Evolutionary conservation across 2,113 vertebrate species (phyloP).

Genomic region (Strigops habroptila): DNA sequence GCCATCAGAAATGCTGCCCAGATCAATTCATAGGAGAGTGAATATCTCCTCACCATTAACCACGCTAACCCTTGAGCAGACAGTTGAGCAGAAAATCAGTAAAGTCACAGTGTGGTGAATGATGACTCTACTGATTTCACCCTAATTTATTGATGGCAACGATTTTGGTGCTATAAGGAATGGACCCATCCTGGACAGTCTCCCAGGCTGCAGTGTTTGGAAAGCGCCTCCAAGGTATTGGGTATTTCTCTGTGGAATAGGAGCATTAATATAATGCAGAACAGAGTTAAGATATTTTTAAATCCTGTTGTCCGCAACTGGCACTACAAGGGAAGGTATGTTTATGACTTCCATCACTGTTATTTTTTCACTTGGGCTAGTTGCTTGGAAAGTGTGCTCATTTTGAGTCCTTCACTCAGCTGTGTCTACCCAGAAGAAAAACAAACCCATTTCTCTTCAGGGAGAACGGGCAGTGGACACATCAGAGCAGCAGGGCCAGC

Average conservation of each 20-base stretch:
- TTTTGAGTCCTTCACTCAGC: constrained; percentile 16
- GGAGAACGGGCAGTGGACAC: background rate
- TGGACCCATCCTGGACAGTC: background rate
- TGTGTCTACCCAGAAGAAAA: constrained; percentile 21
- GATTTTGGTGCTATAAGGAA: background rate
- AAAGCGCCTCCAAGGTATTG: background rate
- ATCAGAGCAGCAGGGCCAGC: background rate
- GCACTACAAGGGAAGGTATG: background rate
- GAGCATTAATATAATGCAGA: background rate
- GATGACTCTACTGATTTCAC: background rate
- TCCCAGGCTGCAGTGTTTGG: background rate
- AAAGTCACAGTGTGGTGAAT: background rate
- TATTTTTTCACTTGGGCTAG: background rate
- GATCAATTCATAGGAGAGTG: background rate
- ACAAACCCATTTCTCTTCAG: constrained; percentile 8
- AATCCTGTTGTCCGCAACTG: background rate
- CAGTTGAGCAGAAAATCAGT: background rate
- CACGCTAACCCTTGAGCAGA: background rate
- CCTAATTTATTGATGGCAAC: background rate
- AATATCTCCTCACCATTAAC: background rate
- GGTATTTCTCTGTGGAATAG: background rate
- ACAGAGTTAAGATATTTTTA: constrained; percentile 17
- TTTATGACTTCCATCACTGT: background rate
- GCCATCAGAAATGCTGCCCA: background rate
- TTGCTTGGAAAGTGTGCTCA: constrained; percentile 8